Conservation (phyloP, 30 jellyfish, hydroid and myxozoan species). For the Turritopsis rubra region DNA sequence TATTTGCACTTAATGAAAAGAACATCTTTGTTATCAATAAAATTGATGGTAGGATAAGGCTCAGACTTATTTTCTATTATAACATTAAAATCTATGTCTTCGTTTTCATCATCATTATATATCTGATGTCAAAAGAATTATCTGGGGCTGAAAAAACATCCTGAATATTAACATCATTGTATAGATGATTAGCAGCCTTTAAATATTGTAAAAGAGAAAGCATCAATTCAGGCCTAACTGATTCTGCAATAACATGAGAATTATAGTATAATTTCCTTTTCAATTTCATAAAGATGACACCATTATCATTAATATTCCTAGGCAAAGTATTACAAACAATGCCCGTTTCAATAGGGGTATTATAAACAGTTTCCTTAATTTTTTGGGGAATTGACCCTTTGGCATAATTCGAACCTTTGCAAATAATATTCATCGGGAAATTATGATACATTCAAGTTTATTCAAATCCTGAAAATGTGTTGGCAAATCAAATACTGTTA, state of each 20-base stretch:
- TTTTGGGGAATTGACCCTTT: not conserved
- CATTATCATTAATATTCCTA: not conserved
- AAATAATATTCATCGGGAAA: constrained; percentile 6
- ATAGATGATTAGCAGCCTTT: not conserved
- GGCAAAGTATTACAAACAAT: not conserved
- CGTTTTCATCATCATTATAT: not conserved
- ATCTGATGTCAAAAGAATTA: constrained; percentile 11
- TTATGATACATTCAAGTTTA: not conserved
- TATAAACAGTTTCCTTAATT: not conserved
- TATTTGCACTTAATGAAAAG: not conserved
- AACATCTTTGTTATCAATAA: constrained; percentile 14
- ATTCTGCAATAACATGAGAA: constrained; percentile 4
- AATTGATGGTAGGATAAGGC: not conserved
- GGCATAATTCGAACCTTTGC: too few relatives aligned
- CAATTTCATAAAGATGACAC: constrained; percentile 9
- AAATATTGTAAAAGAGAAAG: not conserved
- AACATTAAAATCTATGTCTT: not conserved
- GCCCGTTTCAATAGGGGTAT: too few relatives aligned
- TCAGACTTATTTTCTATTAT: not conserved
- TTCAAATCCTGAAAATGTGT: constrained; percentile 3
- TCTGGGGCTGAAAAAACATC: not conserved
- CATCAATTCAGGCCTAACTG: not conserved
- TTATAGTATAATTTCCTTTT: not conserved
- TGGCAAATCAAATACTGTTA: not conserved
- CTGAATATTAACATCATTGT: not conserved